Evolutionary conservation across 2,113 vertebrate species (phyloP).

Genomic region (Pan paniscus): DNA sequence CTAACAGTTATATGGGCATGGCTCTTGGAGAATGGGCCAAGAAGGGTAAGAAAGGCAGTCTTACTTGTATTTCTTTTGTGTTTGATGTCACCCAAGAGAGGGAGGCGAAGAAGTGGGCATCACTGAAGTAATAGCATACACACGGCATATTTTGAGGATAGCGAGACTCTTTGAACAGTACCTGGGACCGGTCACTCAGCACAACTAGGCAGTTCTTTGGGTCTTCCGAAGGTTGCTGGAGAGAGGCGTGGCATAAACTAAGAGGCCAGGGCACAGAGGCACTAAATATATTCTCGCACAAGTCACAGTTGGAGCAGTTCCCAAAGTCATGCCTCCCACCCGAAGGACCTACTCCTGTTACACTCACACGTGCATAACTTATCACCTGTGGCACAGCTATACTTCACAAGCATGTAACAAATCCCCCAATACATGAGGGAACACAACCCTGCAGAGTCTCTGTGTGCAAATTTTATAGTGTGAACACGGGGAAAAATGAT

Average conservation of each 20-base stretch:
- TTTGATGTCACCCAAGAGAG: constrained; percentile 71
- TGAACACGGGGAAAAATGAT: not conserved
- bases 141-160: constrained; percentile 64
- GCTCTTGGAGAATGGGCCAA: not conserved
- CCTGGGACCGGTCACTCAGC: constrained; percentile 72
- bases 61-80: constrained; percentile 74
- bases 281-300: not conserved
- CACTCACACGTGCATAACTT: not conserved
- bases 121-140: constrained; percentile 66
- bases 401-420: not conserved
- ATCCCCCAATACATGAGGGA: not conserved
- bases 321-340: not conserved
- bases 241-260: not conserved
- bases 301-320: not conserved
- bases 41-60: not conserved
- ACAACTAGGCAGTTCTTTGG: not conserved
- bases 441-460: not conserved
- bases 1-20: not conserved
- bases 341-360: not conserved
- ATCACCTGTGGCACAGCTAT: not conserved
- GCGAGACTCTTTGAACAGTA: constrained; percentile 74
- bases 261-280: not conserved
- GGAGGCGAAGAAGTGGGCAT: constrained; percentile 68
- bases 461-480: not conserved
- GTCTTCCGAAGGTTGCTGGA: not conserved